Evolutionary conservation across 1,140 invertebrate species (phyloP).

Genomic region (Zaprionus davidi): DNA sequence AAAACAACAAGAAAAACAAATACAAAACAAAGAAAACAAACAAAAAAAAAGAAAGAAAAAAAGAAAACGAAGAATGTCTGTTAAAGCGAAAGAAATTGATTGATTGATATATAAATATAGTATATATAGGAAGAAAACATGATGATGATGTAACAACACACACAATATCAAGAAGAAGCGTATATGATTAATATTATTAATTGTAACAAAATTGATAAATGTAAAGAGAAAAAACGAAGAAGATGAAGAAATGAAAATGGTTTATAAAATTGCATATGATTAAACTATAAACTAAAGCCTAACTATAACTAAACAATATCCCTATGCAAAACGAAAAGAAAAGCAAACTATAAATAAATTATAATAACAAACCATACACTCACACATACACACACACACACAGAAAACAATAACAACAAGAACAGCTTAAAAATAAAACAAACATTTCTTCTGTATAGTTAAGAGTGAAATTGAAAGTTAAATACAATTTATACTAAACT

Average conservation of each 20-base stretch:
- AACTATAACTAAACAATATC: slow-evolving; percentile 67
- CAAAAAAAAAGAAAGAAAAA: slow-evolving; percentile 2
- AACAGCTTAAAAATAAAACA: slow-evolving; percentile 33
- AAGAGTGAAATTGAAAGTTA: slow-evolving; percentile 54
- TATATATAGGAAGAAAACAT: slow-evolving; percentile 11
- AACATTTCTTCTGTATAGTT: slow-evolving; percentile 54
- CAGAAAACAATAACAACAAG: slow-evolving; percentile 63
- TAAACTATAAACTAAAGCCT: slow-evolving; percentile 64
- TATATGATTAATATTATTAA: slow-evolving; percentile 57
- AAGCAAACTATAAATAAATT: slow-evolving; percentile 63
- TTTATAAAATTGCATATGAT: slow-evolving; percentile 75
- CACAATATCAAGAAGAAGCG: slow-evolving; percentile 23
- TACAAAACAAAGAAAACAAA: slow-evolving; percentile 16
- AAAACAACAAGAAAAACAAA: slow-evolving; percentile 10
- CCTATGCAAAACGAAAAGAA: slow-evolving; percentile 60
- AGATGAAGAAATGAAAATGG: slow-evolving; percentile 28
- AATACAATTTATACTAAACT: slow-evolving; percentile 58
- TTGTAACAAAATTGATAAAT: slow-evolving; percentile 79
- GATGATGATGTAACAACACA: slow-evolving; percentile 34
- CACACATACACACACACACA: slow-evolving; percentile 34
- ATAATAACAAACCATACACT: slow-evolving; percentile 49
- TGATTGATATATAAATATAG: slow-evolving; percentile 1
- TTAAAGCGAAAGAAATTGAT: slow-evolving; percentile 31
- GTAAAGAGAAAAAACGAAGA: slow-evolving; percentile 52
- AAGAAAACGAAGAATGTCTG: slow-evolving; percentile 28